phyloP scores from a whole-genome alignment of 2,113 vertebrate genomes.

The Limanda limanda region DNA sequence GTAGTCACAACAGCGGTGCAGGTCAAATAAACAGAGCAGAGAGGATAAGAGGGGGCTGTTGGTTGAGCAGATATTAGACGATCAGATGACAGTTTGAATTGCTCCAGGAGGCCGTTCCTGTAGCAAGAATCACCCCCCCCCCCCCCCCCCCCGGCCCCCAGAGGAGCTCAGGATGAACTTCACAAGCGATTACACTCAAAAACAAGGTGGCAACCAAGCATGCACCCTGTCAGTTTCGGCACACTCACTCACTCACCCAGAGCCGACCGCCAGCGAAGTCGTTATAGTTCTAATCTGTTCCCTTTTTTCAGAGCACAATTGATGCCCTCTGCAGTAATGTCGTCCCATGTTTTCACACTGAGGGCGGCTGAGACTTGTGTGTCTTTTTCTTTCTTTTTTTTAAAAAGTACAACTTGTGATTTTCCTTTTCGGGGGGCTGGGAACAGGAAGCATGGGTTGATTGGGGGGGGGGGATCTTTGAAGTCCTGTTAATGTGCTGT shows the following conservation, averaged over 20 bases:
- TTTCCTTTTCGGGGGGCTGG: constrained; percentile 22
- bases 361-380: not conserved
- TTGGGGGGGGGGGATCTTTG: constrained; percentile 57
- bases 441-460: too few relatives aligned
- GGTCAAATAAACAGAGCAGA: constrained; percentile 44
- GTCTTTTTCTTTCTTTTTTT: constrained; percentile 8
- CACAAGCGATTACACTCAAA: constrained; percentile 73
- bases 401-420: constrained; percentile 23
- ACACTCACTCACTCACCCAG: constrained; percentile 49
- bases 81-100: constrained; percentile 52
- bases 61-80: constrained; percentile 46
- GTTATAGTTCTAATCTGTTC: constrained; percentile 32
- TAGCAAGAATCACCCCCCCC: constrained; percentile 50
- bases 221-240: constrained; percentile 63
- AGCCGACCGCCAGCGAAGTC: constrained; percentile 15
- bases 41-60: constrained; percentile 2
- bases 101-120: constrained; percentile 40
- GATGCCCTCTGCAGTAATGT: not conserved
- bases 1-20: not conserved
- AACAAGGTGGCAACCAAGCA: constrained; percentile 69
- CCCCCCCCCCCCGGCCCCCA: constrained; percentile 55
- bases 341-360: constrained; percentile 11
- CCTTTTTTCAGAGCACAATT: not conserved
- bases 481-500: constrained; percentile 72
- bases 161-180: constrained; percentile 69